These are phyloP conservation scores for Leptocoma aspasia DNA, from an alignment of 2,113 vertebrate genomes.

Conservation along the genomic window DNA sequence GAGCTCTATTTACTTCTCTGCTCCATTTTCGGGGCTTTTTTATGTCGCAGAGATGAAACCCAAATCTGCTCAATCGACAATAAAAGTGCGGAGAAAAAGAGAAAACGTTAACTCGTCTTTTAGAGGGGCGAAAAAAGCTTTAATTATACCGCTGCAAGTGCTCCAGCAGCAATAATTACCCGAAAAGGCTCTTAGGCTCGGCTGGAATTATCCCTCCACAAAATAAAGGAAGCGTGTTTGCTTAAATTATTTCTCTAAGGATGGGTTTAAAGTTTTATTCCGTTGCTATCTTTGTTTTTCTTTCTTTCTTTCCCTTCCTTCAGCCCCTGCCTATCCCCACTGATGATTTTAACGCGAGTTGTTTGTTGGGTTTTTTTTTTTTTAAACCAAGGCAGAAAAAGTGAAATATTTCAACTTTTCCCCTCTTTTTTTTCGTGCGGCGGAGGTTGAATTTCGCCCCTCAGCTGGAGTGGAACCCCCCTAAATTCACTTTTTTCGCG, in stretches of 20 bases:
- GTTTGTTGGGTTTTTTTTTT: neutral
- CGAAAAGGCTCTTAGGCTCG: constrained; percentile 22
- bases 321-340: neutral
- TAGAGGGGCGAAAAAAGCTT: neutral
- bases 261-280: constrained; percentile 37
- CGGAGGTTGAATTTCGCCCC: neutral
- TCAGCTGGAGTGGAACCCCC: neutral
- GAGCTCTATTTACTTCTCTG: neutral
- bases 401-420: neutral
- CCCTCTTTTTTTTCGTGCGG: neutral
- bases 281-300: neutral
- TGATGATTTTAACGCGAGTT: neutral
- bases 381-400: neutral
- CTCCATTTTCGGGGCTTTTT: constrained; percentile 4
- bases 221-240: constrained; percentile 43
- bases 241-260: constrained; percentile 46
- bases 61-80: constrained; percentile 8
- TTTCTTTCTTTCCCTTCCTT: neutral
- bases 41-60: constrained; percentile 10
- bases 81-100: constrained; percentile 51
- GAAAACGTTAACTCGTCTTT: constrained; percentile 33
- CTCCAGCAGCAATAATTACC: constrained; percentile 42
- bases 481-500: neutral
- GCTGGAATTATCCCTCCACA: constrained; percentile 1
- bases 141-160: constrained; percentile 46